Base-by-base conservation (phyloP, 2,797 vertebrate genomes). In the Chiroxiphia lanceolata region DNA sequence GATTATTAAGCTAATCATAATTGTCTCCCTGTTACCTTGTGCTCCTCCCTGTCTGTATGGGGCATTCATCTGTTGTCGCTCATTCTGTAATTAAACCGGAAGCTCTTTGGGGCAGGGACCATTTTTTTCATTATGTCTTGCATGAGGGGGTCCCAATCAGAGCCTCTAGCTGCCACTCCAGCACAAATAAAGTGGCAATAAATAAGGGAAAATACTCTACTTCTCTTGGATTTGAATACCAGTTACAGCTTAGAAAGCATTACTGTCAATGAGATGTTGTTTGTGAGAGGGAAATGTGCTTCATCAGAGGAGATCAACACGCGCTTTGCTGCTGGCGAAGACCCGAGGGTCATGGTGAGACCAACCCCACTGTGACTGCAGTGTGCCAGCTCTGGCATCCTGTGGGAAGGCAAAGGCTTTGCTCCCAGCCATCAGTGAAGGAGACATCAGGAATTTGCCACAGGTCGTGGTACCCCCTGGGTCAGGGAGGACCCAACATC, bases 1-100 rank as follows among this genome's bases (percentile, higher is more conserved):
- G 94, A 87, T 97, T 97, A 95, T 94, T 93, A 95, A 96, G 94
- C 93, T 97, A 95, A 97, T 94, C 97, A 93, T 94, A 95, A 96
- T 95, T 94, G 96, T 95, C 87, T 96, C 90, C 72, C 94, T 90
- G 81, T 91, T 96, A 96, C 94, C 95, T 97, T 92, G 94, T 54
- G 84, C 89, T 94, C 94, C 91, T 91, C 94, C 83, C 91, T 85
- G 68, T 92, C 94, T 94, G 95, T 95, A 93, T 96, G 96, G 87
- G 94, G 89, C 86, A 93, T 96, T 95, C 96, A 96, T 97, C 96
- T 97, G 97, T 93, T 95, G 95, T 96, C 25, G 15, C 94, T 91
- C 75, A 38, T 60, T 94, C 64, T 61, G 87, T 94, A 95, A 95
- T 96, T 96, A 96, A 96, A 83, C 82, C 17, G 68, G 95, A 95